phyloP scores from a whole-genome alignment of 2,113 vertebrate species.

The Fulmarus glacialis region DNA sequence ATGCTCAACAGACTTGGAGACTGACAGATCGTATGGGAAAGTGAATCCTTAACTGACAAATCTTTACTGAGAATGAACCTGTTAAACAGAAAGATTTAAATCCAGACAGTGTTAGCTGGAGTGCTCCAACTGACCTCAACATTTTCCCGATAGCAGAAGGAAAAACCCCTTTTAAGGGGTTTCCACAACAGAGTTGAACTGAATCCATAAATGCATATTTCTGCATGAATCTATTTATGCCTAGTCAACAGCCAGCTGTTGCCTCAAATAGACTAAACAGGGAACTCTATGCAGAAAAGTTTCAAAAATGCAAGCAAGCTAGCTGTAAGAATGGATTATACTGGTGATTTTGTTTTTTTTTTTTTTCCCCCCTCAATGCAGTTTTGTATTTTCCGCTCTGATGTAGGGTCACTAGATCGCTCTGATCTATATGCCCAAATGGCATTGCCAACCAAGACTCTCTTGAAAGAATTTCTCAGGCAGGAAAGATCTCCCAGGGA shows the following conservation, averaged over 20 bases:
- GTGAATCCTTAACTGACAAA: not conserved
- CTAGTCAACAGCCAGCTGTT: not conserved
- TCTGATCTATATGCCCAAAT: not conserved
- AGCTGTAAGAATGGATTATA: not conserved
- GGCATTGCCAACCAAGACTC: not conserved
- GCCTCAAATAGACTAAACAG: not conserved
- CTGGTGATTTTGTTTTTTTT: not conserved
- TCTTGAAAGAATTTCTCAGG: not conserved
- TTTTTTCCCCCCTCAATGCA: not conserved
- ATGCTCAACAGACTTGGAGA: not conserved
- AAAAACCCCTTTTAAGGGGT: not conserved
- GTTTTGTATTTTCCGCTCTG: not conserved
- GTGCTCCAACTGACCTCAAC: not conserved
- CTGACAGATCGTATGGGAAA: not conserved
- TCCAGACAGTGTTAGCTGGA: not conserved
- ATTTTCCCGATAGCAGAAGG: not conserved
- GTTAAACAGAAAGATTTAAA: conserved; percentile 10
- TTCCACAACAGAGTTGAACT: not conserved
- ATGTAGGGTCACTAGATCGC: not conserved
- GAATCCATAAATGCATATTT: not conserved
- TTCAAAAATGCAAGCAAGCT: not conserved
- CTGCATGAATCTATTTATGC: not conserved
- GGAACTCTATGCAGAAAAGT: not conserved
- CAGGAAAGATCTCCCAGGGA: not conserved
- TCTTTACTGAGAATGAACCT: not conserved